Base-by-base conservation (phyloP, 2,113 vertebrate species). In the Morone saxatilis region DNA sequence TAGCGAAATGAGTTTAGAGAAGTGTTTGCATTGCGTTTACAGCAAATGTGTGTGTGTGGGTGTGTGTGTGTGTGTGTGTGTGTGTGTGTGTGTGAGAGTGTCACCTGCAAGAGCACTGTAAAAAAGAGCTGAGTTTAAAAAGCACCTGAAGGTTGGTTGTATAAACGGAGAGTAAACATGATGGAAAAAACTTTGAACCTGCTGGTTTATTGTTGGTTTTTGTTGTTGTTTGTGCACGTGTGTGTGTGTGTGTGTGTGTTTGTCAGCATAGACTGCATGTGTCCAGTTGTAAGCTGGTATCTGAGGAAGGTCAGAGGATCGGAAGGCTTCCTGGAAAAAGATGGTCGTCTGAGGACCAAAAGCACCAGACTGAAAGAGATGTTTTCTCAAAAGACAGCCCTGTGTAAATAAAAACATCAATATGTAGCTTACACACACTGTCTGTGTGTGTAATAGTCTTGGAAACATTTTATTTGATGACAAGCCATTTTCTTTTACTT, bases 111-210 rank as follows among this genome's bases (percentile, higher is more conserved):
- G 60, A 81, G 76, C 60, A 71, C 91, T 93, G 92, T 94, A 93
- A 90, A 93, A 94, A 94, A 92, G 83, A 91, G 82, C 54, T 76
- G 61, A 86, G 85, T 91, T 91, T 79, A 88, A 90, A 94, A 94
- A 93, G 90, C 92, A 94, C 94, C 94, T 94, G 94, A 93, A 93
- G 84, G 89, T 93, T 87, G 88, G 86, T 92, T 92, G 85, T 94
- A 93, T 78, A 90, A 92, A 92, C 61, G 45, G 79, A 90, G 87
- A 88, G 91, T 86, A 92, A 92, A 91, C 88, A 83, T 81, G 82
- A 86, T 80, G 83, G 76, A 85, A 86, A 88, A 82, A 86, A 81
- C 25, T 43, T 76, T 78, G 70, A 93, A 88, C 90, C 92, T 93
- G 93, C 91, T 94, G 91, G 91, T 91, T 90, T 89, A 87, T 72